These are phyloP conservation scores for Aphidius colemani DNA, from an alignment of 2,888 invertebrate species.

Conservation along the genomic window DNA sequence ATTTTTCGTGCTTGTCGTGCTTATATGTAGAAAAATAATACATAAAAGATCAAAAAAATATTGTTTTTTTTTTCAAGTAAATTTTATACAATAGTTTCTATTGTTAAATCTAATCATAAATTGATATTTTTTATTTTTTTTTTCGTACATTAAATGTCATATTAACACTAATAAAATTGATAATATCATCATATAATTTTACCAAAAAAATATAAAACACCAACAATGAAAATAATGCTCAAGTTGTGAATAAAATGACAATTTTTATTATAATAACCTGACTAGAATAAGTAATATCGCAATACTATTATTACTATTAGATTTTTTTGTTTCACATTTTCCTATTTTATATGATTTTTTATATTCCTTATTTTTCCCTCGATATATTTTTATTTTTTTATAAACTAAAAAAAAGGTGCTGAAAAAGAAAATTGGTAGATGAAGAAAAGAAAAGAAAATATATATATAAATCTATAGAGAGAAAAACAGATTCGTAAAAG, in stretches of 20 bases:
- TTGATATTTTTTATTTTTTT: neutral
- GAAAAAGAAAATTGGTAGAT: neutral
- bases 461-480: neutral
- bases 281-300: neutral
- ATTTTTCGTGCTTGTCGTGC: neutral
- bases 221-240: slow-evolving; percentile 2
- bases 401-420: too few relatives aligned
- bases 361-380: too few relatives aligned
- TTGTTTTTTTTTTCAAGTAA: neutral
- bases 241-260: slow-evolving; percentile 2
- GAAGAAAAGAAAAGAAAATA: slow-evolving; percentile 10
- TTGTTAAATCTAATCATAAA: neutral
- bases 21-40: neutral
- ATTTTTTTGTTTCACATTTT: too few relatives aligned
- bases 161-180: slow-evolving; percentile 25
- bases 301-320: neutral
- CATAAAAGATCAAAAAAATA: neutral
- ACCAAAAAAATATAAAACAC: slow-evolving; percentile 7
- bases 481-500: slow-evolving; percentile 1
- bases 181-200: slow-evolving; percentile 14
- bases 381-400: too few relatives aligned
- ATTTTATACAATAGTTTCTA: neutral
- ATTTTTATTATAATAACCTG: neutral
- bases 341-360: too few relatives aligned
- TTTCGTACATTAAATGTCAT: slow-evolving; percentile 10